Base-by-base conservation (phyloP, 2,888 invertebrate genomes). In the Cataglyphis altisquamis region DNA sequence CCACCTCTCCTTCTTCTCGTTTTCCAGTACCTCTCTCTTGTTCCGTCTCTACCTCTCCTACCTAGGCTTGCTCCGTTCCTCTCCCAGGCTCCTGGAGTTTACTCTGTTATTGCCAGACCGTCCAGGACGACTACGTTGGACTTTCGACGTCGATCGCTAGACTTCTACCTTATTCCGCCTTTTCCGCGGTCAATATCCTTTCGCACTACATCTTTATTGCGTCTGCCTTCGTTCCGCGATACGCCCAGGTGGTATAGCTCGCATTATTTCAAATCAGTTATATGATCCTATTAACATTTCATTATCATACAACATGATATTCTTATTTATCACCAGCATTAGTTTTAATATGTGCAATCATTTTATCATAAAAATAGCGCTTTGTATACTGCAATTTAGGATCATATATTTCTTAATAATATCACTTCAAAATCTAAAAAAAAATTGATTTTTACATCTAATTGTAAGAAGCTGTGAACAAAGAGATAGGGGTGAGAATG, bases 41-140 rank as follows among this genome's bases (percentile, higher is more conserved):
- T 72, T 77, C 68, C 82, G 41, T 57, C 74, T 62, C 74, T 82
- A 55, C 70, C 66, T 66, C 75, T 86, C 83, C 82, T 70, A 75
- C 57, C 83, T 32, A 82, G 41, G 29, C 83, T 62, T 32, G 82
- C 73, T 84, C 80, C 82, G 83, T 87, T 86, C 81, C 83, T 77
- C 60, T 66, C 81, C 84, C 82, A 78, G 78, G 77, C 73, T 84
- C 74, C 84, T 64, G 52, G 73, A 86, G 89, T 89, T 89, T 89
- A 89, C 86, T 82, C 86, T 88, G 86, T 90, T 90, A 90, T 86
- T 87, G 86, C 86, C 86, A 87, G 86, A 89, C 90, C 84, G 87
- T 87, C 84, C 89, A 80, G 83, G 85, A 86, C 84, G 82, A 84
- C 88, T 87, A 70, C 84, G 80, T 88, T 84, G 84, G 84, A 89